Evolutionary conservation across 2,888 invertebrate genomes (phyloP), one percentile per base, ranked within the genome.

Genomic region (Mamestra brassicae): DNA sequence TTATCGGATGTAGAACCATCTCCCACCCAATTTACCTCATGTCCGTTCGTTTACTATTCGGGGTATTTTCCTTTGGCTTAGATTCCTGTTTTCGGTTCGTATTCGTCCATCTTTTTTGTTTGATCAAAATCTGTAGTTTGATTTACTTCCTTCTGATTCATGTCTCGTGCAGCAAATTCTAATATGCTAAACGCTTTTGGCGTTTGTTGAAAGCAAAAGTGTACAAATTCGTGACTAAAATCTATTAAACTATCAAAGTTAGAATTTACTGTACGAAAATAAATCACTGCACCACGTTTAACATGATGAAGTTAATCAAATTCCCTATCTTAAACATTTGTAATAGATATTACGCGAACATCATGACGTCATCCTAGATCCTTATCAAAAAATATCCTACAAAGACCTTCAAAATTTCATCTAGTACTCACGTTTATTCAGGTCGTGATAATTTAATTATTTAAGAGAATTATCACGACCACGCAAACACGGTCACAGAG

Each of bases 361-460:
- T 15, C 52, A 58, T 85, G 70, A 83, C 62, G 70, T 87, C 74
- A 87, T 26, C 36, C 11, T 8, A 52, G 38, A 74, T 78, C 55
- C 60, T 80, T 81, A 80, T 85, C 73, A 68, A 74, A 76, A 76
- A 79, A 76, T 71, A 66, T 76, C 62, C 64, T 55, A 38, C 34
- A 38, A 72, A 80, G 78, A 81, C 87, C 89, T 88, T 87, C 84
- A 71, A 78, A 85, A 81, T 72, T 69, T 85, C 76, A 84, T 83
- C 71, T 76, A 76, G 73, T 73, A 68, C 84, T 84, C 87, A 87
- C 85, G 87, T 84, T 85, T 88, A 84, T 85, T 85, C 76, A 83
- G 80, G 71, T 76, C 71, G 85, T 88, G 90, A 89, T 92, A 90
- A 92, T 90, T 88, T 83, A 90, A 92, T 90, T 89, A 85, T 87